These are phyloP conservation scores for Pandemis heparana DNA, from an alignment of 2,888 invertebrate species.

Conservation along the genomic window DNA sequence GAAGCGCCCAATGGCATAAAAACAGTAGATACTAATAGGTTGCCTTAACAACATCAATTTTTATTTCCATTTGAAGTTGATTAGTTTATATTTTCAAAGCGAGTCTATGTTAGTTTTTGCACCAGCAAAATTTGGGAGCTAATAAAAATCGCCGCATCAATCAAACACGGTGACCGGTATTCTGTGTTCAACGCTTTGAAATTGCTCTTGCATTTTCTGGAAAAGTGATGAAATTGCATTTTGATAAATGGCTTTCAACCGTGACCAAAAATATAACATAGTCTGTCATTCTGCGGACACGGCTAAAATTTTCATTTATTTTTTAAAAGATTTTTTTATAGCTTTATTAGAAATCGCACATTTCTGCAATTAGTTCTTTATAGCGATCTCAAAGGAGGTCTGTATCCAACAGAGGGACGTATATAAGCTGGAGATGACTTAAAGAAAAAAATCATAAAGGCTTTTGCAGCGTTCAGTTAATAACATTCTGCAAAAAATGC, in stretches of 20 bases:
- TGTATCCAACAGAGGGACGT: too few relatives aligned
- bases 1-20: too few relatives aligned
- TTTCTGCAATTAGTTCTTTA: too few relatives aligned
- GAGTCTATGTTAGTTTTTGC: background rate
- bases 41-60: background rate
- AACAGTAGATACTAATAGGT: too few relatives aligned
- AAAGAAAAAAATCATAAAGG: background rate
- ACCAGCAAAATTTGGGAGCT: background rate
- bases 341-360: too few relatives aligned
- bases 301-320: background rate
- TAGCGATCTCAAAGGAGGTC: too few relatives aligned
- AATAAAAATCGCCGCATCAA: constrained; percentile 15
- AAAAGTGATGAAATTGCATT: background rate
- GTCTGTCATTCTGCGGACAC: background rate
- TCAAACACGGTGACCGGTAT: background rate
- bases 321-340: too few relatives aligned
- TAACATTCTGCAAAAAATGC: background rate
- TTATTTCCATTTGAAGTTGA: background rate
- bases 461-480: background rate
- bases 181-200: background rate
- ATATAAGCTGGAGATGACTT: too few relatives aligned
- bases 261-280: background rate
- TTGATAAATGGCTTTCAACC: background rate
- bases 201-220: background rate
- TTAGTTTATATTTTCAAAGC: background rate